Conservation (phyloP, 1,140 invertebrate genomes). For the Drosophila athabasca region DNA sequence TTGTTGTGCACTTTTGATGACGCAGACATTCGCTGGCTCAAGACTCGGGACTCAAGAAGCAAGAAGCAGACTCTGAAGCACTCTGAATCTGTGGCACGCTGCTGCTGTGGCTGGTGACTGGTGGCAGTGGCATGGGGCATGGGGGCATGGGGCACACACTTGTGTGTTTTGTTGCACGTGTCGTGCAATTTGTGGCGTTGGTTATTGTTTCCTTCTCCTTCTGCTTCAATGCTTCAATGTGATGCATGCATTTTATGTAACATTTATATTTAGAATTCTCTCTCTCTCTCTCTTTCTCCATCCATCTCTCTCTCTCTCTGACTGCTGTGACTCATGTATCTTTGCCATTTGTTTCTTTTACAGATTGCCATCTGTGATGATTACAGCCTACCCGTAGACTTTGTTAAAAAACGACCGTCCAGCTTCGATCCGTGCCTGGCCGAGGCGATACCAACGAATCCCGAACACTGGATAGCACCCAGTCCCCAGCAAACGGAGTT, state of each 20-base stretch:
- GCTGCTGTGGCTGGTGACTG: too few species aligned
- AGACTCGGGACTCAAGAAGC: too few species aligned
- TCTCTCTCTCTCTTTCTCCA: background rate
- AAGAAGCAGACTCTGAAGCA: too few species aligned
- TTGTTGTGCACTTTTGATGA: conserved; percentile 78
- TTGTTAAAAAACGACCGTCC: conserved; percentile 88
- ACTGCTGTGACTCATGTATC: background rate
- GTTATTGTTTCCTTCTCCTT: too few species aligned
- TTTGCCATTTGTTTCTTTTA: conserved; percentile 4
- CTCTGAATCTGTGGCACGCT: too few species aligned
- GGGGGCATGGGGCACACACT: too few species aligned
- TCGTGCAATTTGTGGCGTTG: conserved; percentile 19
- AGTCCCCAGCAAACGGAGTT: conserved; percentile 86
- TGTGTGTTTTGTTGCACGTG: conserved; percentile 25
- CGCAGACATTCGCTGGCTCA: conserved; percentile 42
- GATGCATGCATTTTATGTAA: conserved; percentile 2
- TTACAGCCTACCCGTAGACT: conserved; percentile 91
- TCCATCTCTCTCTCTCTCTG: background rate
- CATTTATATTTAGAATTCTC: conserved; percentile 48
- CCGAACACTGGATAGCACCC: conserved; percentile 84
- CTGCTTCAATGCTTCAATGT: too few species aligned
- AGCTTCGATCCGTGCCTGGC: conserved; percentile 86
- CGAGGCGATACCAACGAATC: conserved; percentile 84
- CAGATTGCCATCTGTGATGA: conserved; percentile 91
- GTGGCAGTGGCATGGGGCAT: too few species aligned